Percentiles rank a stretch among this genome's conserved stretches.
These are phyloP conservation scores for Mastomys coucha DNA, from an alignment of 2,113 vertebrate genomes.

Conservation along the genomic window DNA sequence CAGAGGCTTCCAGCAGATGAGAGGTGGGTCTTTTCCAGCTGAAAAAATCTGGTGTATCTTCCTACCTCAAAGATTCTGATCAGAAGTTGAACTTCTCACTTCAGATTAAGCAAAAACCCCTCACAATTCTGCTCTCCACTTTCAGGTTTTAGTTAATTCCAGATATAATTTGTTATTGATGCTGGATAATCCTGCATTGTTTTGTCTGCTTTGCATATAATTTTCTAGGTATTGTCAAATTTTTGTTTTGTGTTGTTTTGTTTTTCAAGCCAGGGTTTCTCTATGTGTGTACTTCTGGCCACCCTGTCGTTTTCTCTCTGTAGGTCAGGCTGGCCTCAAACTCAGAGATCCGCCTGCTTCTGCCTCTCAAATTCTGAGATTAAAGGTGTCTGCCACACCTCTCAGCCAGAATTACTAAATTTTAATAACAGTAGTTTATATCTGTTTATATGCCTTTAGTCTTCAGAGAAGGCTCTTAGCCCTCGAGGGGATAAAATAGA, in stretches of 20 bases:
- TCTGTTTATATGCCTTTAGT: constrained; percentile 8
- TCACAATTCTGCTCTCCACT: not conserved
- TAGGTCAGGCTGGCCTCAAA: not conserved
- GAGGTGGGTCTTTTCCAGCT: not conserved
- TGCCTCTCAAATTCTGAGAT: not conserved
- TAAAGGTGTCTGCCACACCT: not conserved
- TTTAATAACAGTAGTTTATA: not conserved
- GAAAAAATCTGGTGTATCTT: not conserved
- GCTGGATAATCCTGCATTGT: not conserved
- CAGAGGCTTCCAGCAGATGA: not conserved
- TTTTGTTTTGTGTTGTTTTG: not conserved
- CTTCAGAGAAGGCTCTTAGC: not conserved
- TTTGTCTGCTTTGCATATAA: not conserved
- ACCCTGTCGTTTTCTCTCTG: not conserved
- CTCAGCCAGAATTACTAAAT: not conserved
- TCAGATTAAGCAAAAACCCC: not conserved
- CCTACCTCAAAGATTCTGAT: not conserved
- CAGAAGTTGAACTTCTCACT: not conserved
- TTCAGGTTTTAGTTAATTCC: not conserved
- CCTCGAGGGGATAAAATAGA: constrained; percentile 30
- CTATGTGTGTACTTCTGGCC: not conserved
- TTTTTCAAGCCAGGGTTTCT: not conserved
- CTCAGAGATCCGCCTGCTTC: not conserved
- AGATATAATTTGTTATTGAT: not conserved
- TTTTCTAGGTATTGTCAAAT: not conserved